Percentiles rank a stretch among this genome's conserved stretches.
phyloP scores from a whole-genome alignment of 2,113 vertebrate genomes.

The Cygnus atratus region DNA sequence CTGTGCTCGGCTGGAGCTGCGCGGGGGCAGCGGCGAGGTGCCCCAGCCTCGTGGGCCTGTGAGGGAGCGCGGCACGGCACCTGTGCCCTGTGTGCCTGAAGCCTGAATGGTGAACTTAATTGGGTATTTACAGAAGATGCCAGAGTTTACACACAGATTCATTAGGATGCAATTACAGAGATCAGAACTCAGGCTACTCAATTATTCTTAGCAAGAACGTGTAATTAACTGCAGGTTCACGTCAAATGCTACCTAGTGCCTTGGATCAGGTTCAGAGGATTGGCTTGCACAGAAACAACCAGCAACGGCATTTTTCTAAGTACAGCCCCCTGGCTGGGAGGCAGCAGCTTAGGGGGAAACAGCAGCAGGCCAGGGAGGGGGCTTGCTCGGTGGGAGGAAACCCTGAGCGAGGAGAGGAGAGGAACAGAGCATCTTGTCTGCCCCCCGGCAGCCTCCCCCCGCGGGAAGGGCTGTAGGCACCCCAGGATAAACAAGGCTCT shows the following conservation, averaged over 20 bases:
- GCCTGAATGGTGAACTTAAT: background rate
- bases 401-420: accelerated
- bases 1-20: background rate
- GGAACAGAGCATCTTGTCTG: background rate
- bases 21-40: background rate
- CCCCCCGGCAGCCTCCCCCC: background rate
- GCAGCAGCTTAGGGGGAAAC: background rate
- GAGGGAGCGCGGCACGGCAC: background rate
- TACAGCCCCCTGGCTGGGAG: background rate
- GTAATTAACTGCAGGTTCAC: slow-evolving; percentile 52
- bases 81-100: background rate
- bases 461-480: background rate
- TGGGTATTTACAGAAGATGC: slow-evolving; percentile 37
- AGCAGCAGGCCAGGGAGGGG: background rate
- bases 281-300: background rate
- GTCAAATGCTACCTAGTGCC: slow-evolving; percentile 6
- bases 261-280: background rate
- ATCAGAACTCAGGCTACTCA: slow-evolving; percentile 34
- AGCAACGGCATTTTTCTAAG: background rate
- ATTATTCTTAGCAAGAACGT: slow-evolving; percentile 52
- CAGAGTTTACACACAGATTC: slow-evolving; percentile 42
- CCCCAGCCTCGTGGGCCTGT: background rate
- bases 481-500: background rate
- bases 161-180: slow-evolving; percentile 31
- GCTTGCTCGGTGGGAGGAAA: background rate